Conservation (phyloP, 2,888 invertebrate genomes). For the Aleiodes alternator region DNA sequence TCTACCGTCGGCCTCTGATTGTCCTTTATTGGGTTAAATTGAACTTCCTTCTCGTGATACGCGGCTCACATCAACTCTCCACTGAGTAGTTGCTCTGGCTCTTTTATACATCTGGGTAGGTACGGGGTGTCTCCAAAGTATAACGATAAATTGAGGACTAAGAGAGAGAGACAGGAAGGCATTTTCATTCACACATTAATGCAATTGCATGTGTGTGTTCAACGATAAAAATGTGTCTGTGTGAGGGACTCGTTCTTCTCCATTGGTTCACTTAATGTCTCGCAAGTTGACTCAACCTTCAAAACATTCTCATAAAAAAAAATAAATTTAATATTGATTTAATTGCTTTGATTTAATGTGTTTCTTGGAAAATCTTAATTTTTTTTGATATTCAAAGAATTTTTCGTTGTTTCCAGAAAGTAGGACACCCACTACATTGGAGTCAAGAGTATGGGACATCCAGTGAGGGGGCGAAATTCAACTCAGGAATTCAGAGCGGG, state of each 20-base stretch:
- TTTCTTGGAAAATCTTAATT: background rate
- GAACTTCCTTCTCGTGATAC: slow-evolving; percentile 76
- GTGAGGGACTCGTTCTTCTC: background rate
- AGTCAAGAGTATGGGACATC: slow-evolving; percentile 66
- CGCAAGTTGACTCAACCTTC: slow-evolving; percentile 11
- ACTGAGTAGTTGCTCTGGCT: slow-evolving; percentile 72
- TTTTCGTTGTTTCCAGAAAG: background rate
- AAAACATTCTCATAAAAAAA: slow-evolving; percentile 22
- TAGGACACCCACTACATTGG: slow-evolving; percentile 41
- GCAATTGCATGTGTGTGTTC: background rate
- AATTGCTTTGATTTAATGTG: slow-evolving; percentile 9
- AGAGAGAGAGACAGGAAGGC: slow-evolving; percentile 10
- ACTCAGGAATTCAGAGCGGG: slow-evolving; percentile 68
- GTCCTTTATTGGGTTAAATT: slow-evolving; percentile 76
- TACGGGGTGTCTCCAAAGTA: slow-evolving; percentile 73
- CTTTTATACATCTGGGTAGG: slow-evolving; percentile 73
- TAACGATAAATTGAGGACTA: slow-evolving; percentile 27
- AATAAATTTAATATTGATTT: slow-evolving; percentile 8
- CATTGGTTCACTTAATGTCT: background rate
- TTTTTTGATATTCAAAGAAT: background rate
- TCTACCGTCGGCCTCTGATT: slow-evolving; percentile 75
- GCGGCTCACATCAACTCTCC: slow-evolving; percentile 75
- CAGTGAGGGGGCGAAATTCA: slow-evolving; percentile 67
- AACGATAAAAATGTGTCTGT: background rate
- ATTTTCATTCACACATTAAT: slow-evolving; percentile 1